Percentiles rank a stretch among this genome's conserved stretches.
Evolutionary conservation across 2,113 vertebrate species (phyloP).

Genomic region (Sturnus vulgaris): DNA sequence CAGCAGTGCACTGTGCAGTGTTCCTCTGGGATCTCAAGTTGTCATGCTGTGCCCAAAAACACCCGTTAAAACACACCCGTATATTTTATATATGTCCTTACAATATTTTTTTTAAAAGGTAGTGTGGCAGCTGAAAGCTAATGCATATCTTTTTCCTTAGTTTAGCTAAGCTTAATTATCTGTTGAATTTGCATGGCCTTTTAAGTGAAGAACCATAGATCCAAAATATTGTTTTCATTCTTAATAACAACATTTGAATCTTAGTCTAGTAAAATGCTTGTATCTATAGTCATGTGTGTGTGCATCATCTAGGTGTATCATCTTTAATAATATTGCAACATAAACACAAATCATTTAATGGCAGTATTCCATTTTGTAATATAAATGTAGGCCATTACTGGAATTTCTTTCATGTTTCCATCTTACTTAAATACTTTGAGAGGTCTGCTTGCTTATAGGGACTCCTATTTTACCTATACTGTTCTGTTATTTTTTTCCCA

Average conservation of each 20-base stretch:
- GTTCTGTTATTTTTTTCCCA: not conserved
- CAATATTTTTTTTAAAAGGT: not conserved
- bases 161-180: not conserved
- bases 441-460: not conserved
- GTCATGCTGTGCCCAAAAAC: not conserved
- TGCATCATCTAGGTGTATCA: not conserved
- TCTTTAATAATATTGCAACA: not conserved
- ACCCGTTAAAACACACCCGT: not conserved
- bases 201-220: not conserved
- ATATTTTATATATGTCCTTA: not conserved
- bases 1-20: slow-evolving; percentile 49
- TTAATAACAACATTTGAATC: not conserved
- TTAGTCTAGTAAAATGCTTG: not conserved
- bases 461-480: not conserved
- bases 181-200: not conserved
- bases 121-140: not conserved
- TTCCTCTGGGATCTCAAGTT: not conserved
- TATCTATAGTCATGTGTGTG: not conserved
- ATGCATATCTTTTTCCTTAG: not conserved
- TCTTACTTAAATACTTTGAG: not conserved
- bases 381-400: accelerated
- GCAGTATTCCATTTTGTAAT: not conserved
- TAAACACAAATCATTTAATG: not conserved
- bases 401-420: not conserved
- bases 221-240: not conserved